Conservation (phyloP, 1,140 invertebrate species). For the Dufourea novaeangliae region DNA sequence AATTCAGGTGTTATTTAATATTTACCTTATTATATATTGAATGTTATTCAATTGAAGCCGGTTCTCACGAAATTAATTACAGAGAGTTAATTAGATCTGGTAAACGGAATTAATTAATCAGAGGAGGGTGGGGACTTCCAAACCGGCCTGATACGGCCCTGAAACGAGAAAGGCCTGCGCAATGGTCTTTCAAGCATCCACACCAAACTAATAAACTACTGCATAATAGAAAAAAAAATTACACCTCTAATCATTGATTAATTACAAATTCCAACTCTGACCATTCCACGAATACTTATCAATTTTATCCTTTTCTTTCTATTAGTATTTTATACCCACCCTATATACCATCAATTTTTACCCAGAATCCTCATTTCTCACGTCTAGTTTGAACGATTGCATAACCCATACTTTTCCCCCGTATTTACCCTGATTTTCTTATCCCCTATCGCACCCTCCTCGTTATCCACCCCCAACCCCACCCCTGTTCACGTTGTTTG, state of each 20-base stretch:
- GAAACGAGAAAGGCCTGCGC: neutral
- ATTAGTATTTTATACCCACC: too few relatives aligned
- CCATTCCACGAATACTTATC: too few relatives aligned
- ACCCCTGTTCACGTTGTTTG: neutral
- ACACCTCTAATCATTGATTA: too few relatives aligned
- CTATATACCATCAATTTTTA: neutral
- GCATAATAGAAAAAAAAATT: too few relatives aligned
- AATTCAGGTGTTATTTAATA: too few relatives aligned
- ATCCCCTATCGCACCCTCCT: neutral
- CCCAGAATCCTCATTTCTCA: neutral
- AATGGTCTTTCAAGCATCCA: too few relatives aligned
- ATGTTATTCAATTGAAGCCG: too few relatives aligned
- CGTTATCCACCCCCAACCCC: neutral
- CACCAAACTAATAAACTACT: too few relatives aligned
- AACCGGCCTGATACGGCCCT: neutral
- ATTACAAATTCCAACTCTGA: too few relatives aligned
- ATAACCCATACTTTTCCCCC: neutral
- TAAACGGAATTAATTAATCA: conserved; percentile 19
- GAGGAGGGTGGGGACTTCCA: neutral
- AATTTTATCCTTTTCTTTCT: neutral
- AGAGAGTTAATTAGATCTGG: conserved; percentile 21
- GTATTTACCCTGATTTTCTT: neutral
- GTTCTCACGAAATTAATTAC: neutral
- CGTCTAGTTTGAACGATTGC: neutral
- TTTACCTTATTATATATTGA: too few relatives aligned